Conservation (phyloP, 1,140 invertebrate species). For the Cherax destructor region DNA sequence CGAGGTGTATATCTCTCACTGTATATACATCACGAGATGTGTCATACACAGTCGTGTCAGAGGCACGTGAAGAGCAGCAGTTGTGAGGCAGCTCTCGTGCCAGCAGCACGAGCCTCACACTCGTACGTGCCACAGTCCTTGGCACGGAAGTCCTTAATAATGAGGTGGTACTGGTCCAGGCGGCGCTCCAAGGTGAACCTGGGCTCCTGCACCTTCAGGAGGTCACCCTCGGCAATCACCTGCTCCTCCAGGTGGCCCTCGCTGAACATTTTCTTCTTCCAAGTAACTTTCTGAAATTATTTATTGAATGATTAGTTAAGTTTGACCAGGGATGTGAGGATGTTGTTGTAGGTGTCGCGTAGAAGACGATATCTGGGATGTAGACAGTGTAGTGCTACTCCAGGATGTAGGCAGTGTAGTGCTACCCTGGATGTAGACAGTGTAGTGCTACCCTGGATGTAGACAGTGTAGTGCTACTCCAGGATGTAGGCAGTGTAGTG, state of each 20-base stretch:
- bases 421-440: not conserved
- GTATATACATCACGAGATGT: too few species aligned
- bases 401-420: not conserved
- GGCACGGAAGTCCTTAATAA: constrained; percentile 48
- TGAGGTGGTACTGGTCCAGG: constrained; percentile 33
- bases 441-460: too few species aligned
- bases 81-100: constrained; percentile 31
- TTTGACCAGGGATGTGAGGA: too few species aligned
- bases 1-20: too few species aligned
- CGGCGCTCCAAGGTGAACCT: constrained; percentile 24
- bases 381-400: not conserved
- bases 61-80: constrained; percentile 49
- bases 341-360: too few species aligned
- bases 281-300: constrained; percentile 13
- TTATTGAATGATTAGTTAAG: not conserved
- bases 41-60: not conserved
- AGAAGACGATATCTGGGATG: too few species aligned
- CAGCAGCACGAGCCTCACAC: constrained; percentile 40
- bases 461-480: not conserved
- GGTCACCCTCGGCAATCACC: constrained; percentile 32
- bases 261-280: constrained; percentile 57
- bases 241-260: constrained; percentile 43
- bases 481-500: too few species aligned
- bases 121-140: constrained; percentile 57
- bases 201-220: constrained; percentile 30